Evolutionary conservation across 1,140 invertebrate species (phyloP), one percentile per base, ranked within the genome.

Genomic region (Campoletis sonorensis): DNA sequence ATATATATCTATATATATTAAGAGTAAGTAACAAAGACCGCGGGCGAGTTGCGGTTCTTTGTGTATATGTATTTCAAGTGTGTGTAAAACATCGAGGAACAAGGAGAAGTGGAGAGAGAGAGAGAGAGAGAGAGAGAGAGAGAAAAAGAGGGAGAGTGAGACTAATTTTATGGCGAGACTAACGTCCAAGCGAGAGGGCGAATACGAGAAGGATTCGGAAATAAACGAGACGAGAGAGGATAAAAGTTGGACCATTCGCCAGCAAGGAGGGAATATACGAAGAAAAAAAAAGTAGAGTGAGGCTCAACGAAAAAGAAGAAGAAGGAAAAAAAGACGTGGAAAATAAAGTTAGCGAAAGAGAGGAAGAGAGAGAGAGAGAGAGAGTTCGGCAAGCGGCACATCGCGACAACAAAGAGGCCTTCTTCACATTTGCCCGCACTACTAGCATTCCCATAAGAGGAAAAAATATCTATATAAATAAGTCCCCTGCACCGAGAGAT

Each of bases 351-450:
- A 61, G 77, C 76, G 81, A 16, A 40, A 70, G 23, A 37, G 71
- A 15, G 79, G 37, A 58, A 58, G 81, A 70, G 23, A 37, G 71
- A 15, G 79, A 58, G 64, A 70, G 23, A 37, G 71, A 15, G 79
- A 58, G 64, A 58, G 81, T 82, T 85, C 83, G 82, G 85, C 84
- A 88, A 85, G 84, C 86, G 84, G 85, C 82, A 83, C 79, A 79
- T 78, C 84, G 81, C 84, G 83, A 85, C 85, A 87, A 88, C 88
- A 88, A 86, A 86, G 86, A 86, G 85, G 73, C 79, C 77, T 75
- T 75, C 72, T 75, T 75, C 72, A 51, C 72, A 18, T 75, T 75
- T 26, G 49, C 72, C n/a, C 40, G 72, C 30, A 30, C 27, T 70
- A 30, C 13, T 18, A 18, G 18, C 67, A 33, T 70, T 70, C 67